These are phyloP conservation scores for Dolichopus griseipennis DNA, from an alignment of 2,888 invertebrate genomes.

Conservation along the genomic window DNA sequence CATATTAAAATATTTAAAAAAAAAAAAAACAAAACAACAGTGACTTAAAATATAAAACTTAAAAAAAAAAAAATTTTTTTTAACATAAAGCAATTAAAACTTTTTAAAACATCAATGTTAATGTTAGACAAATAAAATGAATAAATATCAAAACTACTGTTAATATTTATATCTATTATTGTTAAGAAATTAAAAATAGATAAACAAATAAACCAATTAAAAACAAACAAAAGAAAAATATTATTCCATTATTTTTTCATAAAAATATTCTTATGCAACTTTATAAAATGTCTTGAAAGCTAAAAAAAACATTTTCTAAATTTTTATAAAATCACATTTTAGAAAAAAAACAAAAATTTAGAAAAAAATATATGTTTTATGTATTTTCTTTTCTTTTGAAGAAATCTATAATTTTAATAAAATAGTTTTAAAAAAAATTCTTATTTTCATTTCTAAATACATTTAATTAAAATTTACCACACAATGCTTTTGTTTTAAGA, in stretches of 20 bases:
- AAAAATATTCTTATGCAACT: not conserved
- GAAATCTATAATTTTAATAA: too few relatives aligned
- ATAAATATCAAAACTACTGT: not conserved
- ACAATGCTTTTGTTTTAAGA: too few relatives aligned
- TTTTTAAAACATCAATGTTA: not conserved
- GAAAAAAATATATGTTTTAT: too few relatives aligned
- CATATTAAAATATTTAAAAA: not conserved
- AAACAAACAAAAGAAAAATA: not conserved
- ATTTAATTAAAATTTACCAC: too few relatives aligned
- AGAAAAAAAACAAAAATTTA: too few relatives aligned
- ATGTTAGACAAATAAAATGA: not conserved
- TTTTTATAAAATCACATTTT: too few relatives aligned
- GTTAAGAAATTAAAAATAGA: constrained; percentile 1
- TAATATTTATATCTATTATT: constrained; percentile 1
- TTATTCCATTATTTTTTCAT: not conserved
- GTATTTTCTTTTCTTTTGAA: too few relatives aligned
- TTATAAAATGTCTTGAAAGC: too few relatives aligned
- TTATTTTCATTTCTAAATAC: too few relatives aligned
- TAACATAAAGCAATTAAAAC: not conserved
- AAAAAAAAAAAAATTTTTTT: not conserved
- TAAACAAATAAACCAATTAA: not conserved
- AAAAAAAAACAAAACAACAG: not conserved
- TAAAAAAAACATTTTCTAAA: too few relatives aligned
- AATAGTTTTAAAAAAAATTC: too few relatives aligned
- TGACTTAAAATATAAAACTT: not conserved